Evolutionary conservation across 1,140 invertebrate genomes (phyloP).

Genomic region (Cardiocondyla obscurior): DNA sequence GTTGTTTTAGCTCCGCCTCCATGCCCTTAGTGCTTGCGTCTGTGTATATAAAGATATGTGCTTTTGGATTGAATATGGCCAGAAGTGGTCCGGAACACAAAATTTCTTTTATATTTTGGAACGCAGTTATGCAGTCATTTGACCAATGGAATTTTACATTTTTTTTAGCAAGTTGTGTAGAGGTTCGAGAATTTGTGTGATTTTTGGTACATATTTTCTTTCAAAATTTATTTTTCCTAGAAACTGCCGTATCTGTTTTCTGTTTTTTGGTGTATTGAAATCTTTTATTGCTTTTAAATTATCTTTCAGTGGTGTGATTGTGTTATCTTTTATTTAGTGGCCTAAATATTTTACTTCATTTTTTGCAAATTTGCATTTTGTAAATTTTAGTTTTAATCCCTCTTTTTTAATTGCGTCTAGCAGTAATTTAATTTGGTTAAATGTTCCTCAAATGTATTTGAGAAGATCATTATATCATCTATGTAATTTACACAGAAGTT

Average conservation of each 20-base stretch:
- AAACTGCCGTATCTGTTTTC: too few relatives aligned
- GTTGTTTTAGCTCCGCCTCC: too few relatives aligned
- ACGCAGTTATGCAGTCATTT: slow-evolving; percentile 16
- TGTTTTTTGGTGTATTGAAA: not conserved
- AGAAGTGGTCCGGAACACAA: too few relatives aligned
- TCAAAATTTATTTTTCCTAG: slow-evolving; percentile 4
- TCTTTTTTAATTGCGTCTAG: not conserved
- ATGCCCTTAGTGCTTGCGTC: too few relatives aligned
- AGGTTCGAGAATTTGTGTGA: not conserved
- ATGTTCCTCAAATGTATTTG: too few relatives aligned
- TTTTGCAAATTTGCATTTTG: not conserved
- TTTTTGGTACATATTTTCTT: not conserved
- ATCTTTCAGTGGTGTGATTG: not conserved
- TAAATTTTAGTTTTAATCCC: not conserved
- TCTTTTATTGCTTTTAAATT: not conserved
- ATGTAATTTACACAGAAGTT: too few relatives aligned
- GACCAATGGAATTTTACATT: slow-evolving; percentile 23
- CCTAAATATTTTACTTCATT: too few relatives aligned
- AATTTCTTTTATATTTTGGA: slow-evolving; percentile 1
- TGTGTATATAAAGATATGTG: too few relatives aligned
- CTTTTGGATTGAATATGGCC: too few relatives aligned
- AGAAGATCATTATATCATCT: too few relatives aligned
- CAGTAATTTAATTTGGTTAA: too few relatives aligned
- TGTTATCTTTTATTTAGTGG: not conserved
- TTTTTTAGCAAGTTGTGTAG: slow-evolving; percentile 42